These are phyloP conservation scores for Apotomis betuletana DNA, from an alignment of 2,888 invertebrate species.

Conservation along the genomic window DNA sequence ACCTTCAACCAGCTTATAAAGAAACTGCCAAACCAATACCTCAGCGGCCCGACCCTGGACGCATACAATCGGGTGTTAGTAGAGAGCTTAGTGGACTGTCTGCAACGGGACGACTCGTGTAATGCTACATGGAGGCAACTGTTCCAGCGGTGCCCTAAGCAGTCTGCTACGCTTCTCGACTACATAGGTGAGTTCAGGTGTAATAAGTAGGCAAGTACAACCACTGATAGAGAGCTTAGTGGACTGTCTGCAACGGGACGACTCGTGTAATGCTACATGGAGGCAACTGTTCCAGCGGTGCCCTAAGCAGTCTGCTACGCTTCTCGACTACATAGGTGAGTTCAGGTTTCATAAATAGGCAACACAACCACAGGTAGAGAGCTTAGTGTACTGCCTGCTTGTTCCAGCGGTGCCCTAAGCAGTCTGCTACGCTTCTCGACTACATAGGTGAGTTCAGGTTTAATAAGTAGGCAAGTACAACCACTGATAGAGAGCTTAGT, in stretches of 20 bases:
- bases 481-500: slow-evolving; percentile 83
- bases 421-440: slow-evolving; percentile 86
- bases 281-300: slow-evolving; percentile 86
- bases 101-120: slow-evolving; percentile 85
- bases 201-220: background rate
- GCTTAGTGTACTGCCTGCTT: slow-evolving; percentile 85
- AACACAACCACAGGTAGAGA: slow-evolving; percentile 71
- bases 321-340: slow-evolving; percentile 84
- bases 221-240: slow-evolving; percentile 83
- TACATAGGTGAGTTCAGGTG: slow-evolving; percentile 73
- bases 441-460: slow-evolving; percentile 73
- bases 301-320: slow-evolving; percentile 85
- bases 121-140: slow-evolving; percentile 87
- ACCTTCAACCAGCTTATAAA: slow-evolving; percentile 86
- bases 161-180: slow-evolving; percentile 86
- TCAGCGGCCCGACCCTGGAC: slow-evolving; percentile 73
- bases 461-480: background rate
- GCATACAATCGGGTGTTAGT: slow-evolving; percentile 82
- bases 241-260: slow-evolving; percentile 85
- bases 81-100: slow-evolving; percentile 84
- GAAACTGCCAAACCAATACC: slow-evolving; percentile 82
- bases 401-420: slow-evolving; percentile 86
- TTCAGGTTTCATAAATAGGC: background rate
- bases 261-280: slow-evolving; percentile 87
- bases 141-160: slow-evolving; percentile 86